These are phyloP conservation scores for Drosophila picticornis DNA, from an alignment of 2,888 invertebrate genomes.

Conservation along the genomic window DNA sequence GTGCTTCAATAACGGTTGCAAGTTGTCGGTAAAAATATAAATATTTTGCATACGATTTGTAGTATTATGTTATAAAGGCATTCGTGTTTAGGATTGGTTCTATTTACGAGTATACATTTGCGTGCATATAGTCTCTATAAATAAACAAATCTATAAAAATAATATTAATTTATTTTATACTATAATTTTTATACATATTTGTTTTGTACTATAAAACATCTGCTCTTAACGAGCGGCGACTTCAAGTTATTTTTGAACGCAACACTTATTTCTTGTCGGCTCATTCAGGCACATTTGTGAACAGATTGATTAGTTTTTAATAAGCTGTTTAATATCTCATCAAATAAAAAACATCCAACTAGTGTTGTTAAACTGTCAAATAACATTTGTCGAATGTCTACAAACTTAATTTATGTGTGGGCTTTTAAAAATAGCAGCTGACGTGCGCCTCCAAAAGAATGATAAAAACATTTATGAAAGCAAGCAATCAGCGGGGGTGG, in stretches of 20 bases:
- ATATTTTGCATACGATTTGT: neutral
- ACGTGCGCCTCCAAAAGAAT: slow-evolving; percentile 10
- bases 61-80: neutral
- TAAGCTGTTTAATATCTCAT: slow-evolving; percentile 52
- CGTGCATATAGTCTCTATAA: neutral
- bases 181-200: neutral
- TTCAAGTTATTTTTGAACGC: slow-evolving; percentile 11
- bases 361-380: slow-evolving; percentile 40
- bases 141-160: neutral
- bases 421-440: slow-evolving; percentile 60
- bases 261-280: neutral
- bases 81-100: neutral
- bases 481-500: neutral
- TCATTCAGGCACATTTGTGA: slow-evolving; percentile 44
- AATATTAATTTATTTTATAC: neutral
- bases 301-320: slow-evolving; percentile 54
- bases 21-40: neutral
- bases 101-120: neutral
- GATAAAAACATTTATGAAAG: slow-evolving; percentile 10
- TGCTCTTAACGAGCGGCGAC: neutral
- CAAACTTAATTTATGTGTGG: slow-evolving; percentile 48
- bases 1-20: neutral
- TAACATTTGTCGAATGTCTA: slow-evolving; percentile 20
- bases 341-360: slow-evolving; percentile 34
- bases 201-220: neutral